Conservation (phyloP, 64 coral and sea anemone species). For the Stichodactyla helianthus region DNA sequence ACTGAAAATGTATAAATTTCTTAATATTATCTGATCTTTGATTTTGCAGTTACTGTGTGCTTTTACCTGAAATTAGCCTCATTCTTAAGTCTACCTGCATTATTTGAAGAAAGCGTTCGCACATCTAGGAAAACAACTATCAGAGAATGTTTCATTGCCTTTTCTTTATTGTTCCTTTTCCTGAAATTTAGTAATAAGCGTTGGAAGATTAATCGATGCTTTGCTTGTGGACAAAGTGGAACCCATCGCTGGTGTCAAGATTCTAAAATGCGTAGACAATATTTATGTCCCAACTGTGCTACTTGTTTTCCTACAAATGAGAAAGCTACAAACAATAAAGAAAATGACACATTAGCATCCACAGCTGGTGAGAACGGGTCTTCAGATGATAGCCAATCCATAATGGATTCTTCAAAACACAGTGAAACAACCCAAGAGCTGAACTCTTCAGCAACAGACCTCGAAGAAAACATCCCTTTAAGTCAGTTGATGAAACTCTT, state of each 20-base stretch:
- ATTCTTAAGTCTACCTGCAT: too few species aligned
- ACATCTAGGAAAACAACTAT: too few species aligned
- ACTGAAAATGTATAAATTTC: too few species aligned
- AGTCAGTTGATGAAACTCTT: neutral
- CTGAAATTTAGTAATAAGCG: neutral
- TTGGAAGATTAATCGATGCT: conserved; percentile 71
- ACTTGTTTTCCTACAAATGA: neutral
- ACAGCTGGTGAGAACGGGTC: neutral
- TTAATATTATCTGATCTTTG: too few species aligned
- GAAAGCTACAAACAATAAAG: too few species aligned
- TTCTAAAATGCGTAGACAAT: neutral
- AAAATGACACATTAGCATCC: neutral
- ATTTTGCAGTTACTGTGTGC: too few species aligned
- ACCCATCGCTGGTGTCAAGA: conserved; percentile 69
- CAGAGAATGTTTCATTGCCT: too few species aligned
- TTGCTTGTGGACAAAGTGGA: conserved; percentile 76
- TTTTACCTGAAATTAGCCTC: too few species aligned
- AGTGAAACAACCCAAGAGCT: neutral
- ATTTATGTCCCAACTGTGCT: neutral
- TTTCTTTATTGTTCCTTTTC: neutral
- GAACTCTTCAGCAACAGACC: neutral
- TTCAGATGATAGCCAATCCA: neutral
- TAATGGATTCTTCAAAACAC: neutral
- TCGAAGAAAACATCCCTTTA: neutral
- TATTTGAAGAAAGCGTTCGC: too few species aligned